Evolutionary conservation across 2,888 invertebrate genomes (phyloP), one percentile per base, ranked within the genome.

Genomic region (Drosophila siamana): DNA sequence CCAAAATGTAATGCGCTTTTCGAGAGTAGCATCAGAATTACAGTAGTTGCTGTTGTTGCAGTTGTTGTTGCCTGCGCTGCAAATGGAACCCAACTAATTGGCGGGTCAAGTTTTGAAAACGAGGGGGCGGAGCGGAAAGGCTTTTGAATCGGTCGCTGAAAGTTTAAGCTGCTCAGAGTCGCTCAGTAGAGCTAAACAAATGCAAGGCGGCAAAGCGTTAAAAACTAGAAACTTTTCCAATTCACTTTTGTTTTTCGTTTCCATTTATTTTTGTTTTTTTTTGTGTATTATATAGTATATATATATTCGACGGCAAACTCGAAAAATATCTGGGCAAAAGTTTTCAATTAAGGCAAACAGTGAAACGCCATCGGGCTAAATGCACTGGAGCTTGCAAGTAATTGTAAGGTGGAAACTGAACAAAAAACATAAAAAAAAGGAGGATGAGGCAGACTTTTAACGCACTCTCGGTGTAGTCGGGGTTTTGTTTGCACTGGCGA

Each of bases 291-390:
- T 30, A 30, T 33, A 33, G 4, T 33, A 33, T n/a, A 28, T 26
- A 30, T 4, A 52, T 56, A 62, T 76, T 64, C 48, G 69, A 52
- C 64, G 54, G 76, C 54, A 76, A 78, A 74, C 80, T 78, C 69
- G 70, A 72, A 76, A 82, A 85, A 82, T 82, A 85, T 82, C 77
- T 65, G 57, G 57, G 63, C 72, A 64, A 84, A 84, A 84, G 84
- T 86, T 84, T 84, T 84, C 86, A 86, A 84, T 86, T 84, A 84
- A 86, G 73, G 86, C 86, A 73, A 81, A 79, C 77, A 79, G 84
- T 69, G 62, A 73, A 84, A 79, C 64, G 84, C 84, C 72, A 70
- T 50, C 59, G 60, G 71, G 64, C 44, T 48, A 48, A 57, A 69
- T 78, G 78, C 73, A 78, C 59, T 72, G 56, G 60, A 67, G 41